A percentile compares a stretch with the other conserved stretches of the same genome.
phyloP scores from a whole-genome alignment of 2,888 invertebrate species.

The Venustoraphidia nigricollis region DNA sequence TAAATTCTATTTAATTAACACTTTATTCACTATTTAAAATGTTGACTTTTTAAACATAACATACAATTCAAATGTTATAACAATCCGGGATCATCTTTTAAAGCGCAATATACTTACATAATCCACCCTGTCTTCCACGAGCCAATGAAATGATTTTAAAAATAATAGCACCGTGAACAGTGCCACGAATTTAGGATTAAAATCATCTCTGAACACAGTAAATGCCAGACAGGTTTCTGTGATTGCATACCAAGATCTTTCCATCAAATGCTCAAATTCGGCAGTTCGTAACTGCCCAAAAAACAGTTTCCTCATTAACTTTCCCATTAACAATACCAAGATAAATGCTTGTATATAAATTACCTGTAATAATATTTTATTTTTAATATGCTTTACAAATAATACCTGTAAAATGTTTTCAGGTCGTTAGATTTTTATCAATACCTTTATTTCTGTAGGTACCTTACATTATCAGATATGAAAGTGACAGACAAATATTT shows the following conservation, averaged over 20 bases:
- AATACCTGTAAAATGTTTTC: no score
- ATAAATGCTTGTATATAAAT: slow-evolving; percentile 95
- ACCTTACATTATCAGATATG: no score
- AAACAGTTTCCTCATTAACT: slow-evolving; percentile 82
- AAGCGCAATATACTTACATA: slow-evolving; percentile 56
- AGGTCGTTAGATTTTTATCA: no score
- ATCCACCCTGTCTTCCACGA: slow-evolving; percentile 97
- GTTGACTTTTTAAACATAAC: no score
- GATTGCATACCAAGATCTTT: slow-evolving; percentile 97
- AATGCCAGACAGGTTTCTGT: slow-evolving; percentile 99
- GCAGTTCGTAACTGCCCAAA: slow-evolving; percentile 90
- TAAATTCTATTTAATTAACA: no score
- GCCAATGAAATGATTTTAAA: slow-evolving; percentile 98
- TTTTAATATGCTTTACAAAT: no score
- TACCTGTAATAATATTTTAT: slow-evolving; percentile 47
- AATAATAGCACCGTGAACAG: slow-evolving; percentile 91
- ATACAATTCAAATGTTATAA: no score
- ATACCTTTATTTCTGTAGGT: no score
- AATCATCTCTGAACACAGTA: slow-evolving; percentile 97
- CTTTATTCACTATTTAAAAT: no score
- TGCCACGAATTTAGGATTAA: slow-evolving; percentile 95
- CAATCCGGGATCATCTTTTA: neutral
- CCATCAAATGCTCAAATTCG: slow-evolving; percentile 96
- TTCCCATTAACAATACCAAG: slow-evolving; percentile 81
- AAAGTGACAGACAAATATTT: no score